Conservation (phyloP, 2,113 vertebrate genomes). For the Callipepla californica region DNA sequence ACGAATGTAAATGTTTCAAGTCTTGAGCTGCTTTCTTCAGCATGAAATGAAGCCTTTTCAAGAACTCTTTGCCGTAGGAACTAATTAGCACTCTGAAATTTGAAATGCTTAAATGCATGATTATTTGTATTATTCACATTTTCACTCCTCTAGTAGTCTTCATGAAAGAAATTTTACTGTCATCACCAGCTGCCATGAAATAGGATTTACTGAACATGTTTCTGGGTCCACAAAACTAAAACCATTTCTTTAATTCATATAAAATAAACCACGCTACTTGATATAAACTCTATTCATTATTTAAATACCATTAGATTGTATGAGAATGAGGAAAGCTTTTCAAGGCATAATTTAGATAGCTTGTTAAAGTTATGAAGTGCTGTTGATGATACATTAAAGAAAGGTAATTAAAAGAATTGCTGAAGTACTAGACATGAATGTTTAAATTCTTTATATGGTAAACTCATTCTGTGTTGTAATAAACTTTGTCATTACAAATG, state of each 20-base stretch:
- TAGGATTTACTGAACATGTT: not conserved
- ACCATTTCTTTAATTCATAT: not conserved
- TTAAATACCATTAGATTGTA: slow-evolving; percentile 36
- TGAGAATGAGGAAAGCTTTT: slow-evolving; percentile 31
- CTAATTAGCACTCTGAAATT: slow-evolving; percentile 55
- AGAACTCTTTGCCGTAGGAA: slow-evolving; percentile 26
- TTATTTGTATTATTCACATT: slow-evolving; percentile 63
- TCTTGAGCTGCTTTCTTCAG: slow-evolving; percentile 28
- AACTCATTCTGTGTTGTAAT: slow-evolving; percentile 14
- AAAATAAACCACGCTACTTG: slow-evolving; percentile 22
- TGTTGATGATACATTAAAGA: slow-evolving; percentile 31
- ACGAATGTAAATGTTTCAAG: slow-evolving; percentile 20
- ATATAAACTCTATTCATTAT: slow-evolving; percentile 11
- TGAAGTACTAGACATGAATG: slow-evolving; percentile 17
- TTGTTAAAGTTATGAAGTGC: slow-evolving; percentile 19
- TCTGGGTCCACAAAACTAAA: slow-evolving; percentile 6
- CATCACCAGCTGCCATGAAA: slow-evolving; percentile 29
- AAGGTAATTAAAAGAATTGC: slow-evolving; percentile 18
- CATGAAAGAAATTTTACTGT: slow-evolving; percentile 39
- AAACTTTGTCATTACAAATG: slow-evolving; percentile 15
- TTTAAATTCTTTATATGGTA: slow-evolving; percentile 13
- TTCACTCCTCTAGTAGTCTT: slow-evolving; percentile 32
- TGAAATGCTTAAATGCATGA: slow-evolving; percentile 36
- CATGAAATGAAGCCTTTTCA: slow-evolving; percentile 27
- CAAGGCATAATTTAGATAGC: slow-evolving; percentile 20